Evolutionary conservation across 2,113 vertebrate genomes (phyloP).

Genomic region (Scortum barcoo): DNA sequence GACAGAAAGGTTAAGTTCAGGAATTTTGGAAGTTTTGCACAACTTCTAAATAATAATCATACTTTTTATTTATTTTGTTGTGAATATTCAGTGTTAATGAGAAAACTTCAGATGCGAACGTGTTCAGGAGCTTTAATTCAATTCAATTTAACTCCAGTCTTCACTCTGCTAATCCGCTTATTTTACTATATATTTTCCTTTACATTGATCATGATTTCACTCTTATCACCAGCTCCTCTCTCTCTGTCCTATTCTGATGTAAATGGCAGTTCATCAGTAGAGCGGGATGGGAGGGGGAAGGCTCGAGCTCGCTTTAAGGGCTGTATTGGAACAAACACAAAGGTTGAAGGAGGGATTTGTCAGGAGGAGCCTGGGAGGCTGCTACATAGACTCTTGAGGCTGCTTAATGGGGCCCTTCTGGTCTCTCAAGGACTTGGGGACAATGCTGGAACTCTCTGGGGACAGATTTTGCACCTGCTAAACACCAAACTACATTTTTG

Average conservation of each 20-base stretch:
- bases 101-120: too few relatives aligned
- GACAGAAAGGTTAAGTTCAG: too few relatives aligned
- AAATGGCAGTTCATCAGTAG: slow-evolving; percentile 24
- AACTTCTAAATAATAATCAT: too few relatives aligned
- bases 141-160: background rate
- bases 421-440: slow-evolving; percentile 62
- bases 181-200: background rate
- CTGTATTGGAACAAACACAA: slow-evolving; percentile 51
- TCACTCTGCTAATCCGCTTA: background rate
- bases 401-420: slow-evolving; percentile 76
- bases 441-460: slow-evolving; percentile 60
- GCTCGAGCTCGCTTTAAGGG: slow-evolving; percentile 63
- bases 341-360: slow-evolving; percentile 53
- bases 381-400: slow-evolving; percentile 64
- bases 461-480: slow-evolving; percentile 78
- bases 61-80: background rate
- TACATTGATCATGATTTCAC: slow-evolving; percentile 1
- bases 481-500: slow-evolving; percentile 51
- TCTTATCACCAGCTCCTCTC: background rate
- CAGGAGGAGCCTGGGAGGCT: slow-evolving; percentile 51
- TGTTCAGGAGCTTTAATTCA: background rate
- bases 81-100: background rate
- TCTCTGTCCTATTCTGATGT: slow-evolving; percentile 22
- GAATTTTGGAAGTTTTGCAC: too few relatives aligned
- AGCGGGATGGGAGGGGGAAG: background rate